Percentiles rank a stretch among this genome's conserved stretches.
Conservation (phyloP, 2,113 vertebrate species). For the Siniperca knerii region DNA sequence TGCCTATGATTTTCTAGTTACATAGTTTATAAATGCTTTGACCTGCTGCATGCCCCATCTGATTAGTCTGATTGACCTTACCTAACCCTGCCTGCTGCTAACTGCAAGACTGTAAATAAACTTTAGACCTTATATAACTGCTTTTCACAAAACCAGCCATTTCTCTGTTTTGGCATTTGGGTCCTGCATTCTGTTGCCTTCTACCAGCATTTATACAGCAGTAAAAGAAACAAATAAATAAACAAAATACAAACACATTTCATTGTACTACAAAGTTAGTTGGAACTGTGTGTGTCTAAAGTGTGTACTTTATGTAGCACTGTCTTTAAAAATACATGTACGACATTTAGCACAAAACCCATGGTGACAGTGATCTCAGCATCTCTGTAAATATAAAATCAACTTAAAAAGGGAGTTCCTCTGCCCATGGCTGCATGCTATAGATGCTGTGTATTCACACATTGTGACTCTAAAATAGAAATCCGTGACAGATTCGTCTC, state of each 20-base stretch:
- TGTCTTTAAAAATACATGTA: too few species aligned
- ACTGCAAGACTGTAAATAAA: background rate
- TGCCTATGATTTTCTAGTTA: background rate
- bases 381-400: background rate
- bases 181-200: background rate
- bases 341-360: too few species aligned
- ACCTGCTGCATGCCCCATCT: background rate
- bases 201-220: background rate
- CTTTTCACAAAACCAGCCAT: background rate
- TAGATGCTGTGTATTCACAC: too few species aligned
- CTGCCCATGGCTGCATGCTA: too few species aligned
- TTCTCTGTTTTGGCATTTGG: slow-evolving; percentile 3
- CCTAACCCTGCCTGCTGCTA: background rate
- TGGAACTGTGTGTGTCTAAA: background rate
- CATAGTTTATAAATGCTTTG: background rate
- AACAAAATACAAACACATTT: background rate
- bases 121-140: background rate
- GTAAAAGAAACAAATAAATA: background rate
- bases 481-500: background rate
- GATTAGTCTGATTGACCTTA: background rate
- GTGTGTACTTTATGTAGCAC: background rate
- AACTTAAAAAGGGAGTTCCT: too few species aligned
- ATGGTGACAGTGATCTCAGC: background rate
- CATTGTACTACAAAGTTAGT: background rate
- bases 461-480: too few species aligned